Evolutionary conservation across 2,797 vertebrate genomes (phyloP), one percentile per base, ranked within the genome.

Genomic region (Chromobotia macracanthus): DNA sequence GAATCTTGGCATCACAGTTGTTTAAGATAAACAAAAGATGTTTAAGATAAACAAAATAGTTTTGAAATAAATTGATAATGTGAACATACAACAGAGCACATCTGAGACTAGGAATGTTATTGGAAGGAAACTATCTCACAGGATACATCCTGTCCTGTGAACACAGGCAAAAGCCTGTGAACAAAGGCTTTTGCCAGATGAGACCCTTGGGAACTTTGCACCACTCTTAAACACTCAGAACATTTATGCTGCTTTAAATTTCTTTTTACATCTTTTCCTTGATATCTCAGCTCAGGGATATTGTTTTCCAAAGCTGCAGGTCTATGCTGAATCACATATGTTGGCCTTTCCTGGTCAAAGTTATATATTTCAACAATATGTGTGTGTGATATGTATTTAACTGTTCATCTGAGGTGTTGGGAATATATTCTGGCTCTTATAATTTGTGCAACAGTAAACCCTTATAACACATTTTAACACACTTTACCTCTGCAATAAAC

Each of bases 191-290:
- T 84, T 72, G 58, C 76, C 53, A 76, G 89, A 92, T 63, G 86
- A 91, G 90, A 83, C 92, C 87, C 89, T 0, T 1, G 84, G 85
- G 91, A 89, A 65, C 66, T 85, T 71, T 82, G 71, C 87, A 83
- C 85, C 84, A 87, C 89, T 92, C 88, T 90, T 89, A 90, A 91
- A 91, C 84, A 84, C 83, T 91, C 86, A 83, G 86, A 92, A 90
- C 90, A 88, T 91, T 92, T 90, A 91, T 85, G 89, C 88, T 81
- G 90, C 89, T 89, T 89, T 90, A 89, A 89, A 91, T 82, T 79
- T 75, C 70, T 65, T 85, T 84, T 77, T 82, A 88, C 84, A 85
- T 89, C 85, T 81, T 84, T 81, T 89, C 89, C 90, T 88, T 89
- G 87, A 91, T 90, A 90, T 87, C 89, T 84, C 77, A 79, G 81